Base-by-base conservation (phyloP, 2,113 vertebrate genomes). In the Psophia crepitans region DNA sequence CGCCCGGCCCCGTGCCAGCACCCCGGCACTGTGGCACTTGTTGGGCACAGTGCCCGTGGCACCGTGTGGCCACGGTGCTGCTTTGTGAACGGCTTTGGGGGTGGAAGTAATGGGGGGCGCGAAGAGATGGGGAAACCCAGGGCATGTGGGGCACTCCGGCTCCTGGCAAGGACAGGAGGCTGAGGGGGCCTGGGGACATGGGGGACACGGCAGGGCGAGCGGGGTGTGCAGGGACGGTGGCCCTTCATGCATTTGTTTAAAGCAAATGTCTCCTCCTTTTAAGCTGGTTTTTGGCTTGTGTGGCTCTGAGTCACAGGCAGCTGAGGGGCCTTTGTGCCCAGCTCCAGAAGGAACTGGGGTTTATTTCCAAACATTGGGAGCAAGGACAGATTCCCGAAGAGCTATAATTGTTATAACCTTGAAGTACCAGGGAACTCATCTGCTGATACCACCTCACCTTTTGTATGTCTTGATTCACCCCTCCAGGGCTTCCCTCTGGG, bases 31-130 rank as follows among this genome's bases (percentile, higher is more conserved):
- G 1, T 8, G 30, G 24, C 51, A 41, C 30, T 78, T 32, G 24
- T 69, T 26, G 49, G 44, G 39, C 83, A 60, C 27, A 33, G 30
- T 5, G 49, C 70, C 56, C 28, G 74, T 82, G 78, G 46, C 46
- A 35, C 27, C 11, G 0, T 1, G 2, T 48, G 79, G 28, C 51
- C 8, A 0, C 28, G 63, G 39, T 2, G 0, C 35, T 90, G 41
- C 74, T 88, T 48, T 85, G 48, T 23, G 44, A 69, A 46, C 9
- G 2, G 1, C 46, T 54, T 49, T 58, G 64, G 18, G n/a, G 24
- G 18, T 85, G 75, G 33, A 69, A 75, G 35, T 70, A 39, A 33
- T 3, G 5, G 51, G 49, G 18, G 53, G 27, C 44, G 27, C 44
- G 65, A 69, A 51, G 35, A 63, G 14, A 13, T 2, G 5, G 28